Evolutionary conservation across 2,797 vertebrate genomes (phyloP).

Genomic region (Borostomias antarcticus): DNA sequence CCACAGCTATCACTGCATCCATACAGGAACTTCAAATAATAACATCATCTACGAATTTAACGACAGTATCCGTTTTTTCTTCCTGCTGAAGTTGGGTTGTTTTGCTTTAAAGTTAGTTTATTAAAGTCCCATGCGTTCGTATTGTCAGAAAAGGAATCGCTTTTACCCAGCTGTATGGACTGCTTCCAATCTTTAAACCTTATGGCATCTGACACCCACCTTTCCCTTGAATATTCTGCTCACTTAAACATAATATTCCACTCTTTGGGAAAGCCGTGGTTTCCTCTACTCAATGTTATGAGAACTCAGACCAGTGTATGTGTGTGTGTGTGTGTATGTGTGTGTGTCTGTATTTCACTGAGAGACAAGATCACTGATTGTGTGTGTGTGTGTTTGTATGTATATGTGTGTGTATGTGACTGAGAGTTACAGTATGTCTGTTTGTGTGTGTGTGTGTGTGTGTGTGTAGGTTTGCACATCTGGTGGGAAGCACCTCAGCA

Average conservation of each 20-base stretch:
- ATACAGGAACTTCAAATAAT: conserved; percentile 67
- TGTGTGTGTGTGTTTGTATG: neutral
- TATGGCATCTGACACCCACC: neutral
- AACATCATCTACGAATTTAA: conserved; percentile 58
- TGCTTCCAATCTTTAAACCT: neutral
- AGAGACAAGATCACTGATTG: neutral
- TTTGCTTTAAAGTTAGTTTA: neutral
- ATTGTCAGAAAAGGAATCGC: neutral
- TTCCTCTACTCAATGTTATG: neutral
- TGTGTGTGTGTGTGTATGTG: neutral
- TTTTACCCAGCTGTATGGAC: neutral
- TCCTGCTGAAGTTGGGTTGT: conserved; percentile 40
- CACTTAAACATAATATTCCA: neutral
- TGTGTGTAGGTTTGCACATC: conserved; percentile 26
- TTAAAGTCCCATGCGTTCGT: neutral
- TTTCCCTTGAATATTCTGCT: neutral
- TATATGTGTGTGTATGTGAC: neutral
- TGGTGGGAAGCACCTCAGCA: conserved; percentile 18
- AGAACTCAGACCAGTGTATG: neutral
- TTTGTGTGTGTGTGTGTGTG: neutral
- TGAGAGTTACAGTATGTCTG: neutral
- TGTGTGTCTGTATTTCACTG: neutral
- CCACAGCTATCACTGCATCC: conserved; percentile 61
- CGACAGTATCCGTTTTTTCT: conserved; percentile 60
- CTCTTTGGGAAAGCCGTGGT: neutral